A percentile compares a stretch with the other conserved stretches of the same genome.
Evolutionary conservation across 35 echinoderm and acorn worm genomes (phyloP).

Genomic region (Ptychodera flava): DNA sequence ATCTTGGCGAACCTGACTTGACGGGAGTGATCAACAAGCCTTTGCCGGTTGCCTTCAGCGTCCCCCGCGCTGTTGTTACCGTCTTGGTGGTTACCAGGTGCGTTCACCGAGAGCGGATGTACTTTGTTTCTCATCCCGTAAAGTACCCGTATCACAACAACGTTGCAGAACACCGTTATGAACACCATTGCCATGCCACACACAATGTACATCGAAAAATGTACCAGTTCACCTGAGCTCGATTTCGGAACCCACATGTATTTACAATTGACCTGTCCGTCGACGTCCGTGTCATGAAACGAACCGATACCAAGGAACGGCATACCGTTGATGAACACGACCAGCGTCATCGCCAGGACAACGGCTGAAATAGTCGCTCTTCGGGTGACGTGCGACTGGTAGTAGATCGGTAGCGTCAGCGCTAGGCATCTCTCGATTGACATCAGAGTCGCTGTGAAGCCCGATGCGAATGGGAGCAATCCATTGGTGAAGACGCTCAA

Average conservation of each 20-base stretch:
- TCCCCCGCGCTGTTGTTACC: neutral
- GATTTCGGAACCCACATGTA: neutral
- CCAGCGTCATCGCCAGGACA: neutral
- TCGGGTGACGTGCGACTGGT: neutral
- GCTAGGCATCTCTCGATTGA: conserved; percentile 10
- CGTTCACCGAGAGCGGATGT: neutral
- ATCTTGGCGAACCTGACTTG: neutral
- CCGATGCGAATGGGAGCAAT: conserved; percentile 14
- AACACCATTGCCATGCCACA: neutral
- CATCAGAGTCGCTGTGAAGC: conserved; percentile 8
- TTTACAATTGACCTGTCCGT: neutral
- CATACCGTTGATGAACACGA: neutral
- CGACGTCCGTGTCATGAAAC: neutral
- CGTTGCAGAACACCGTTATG: neutral
- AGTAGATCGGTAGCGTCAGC: neutral
- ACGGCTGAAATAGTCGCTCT: neutral
- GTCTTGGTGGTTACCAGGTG: neutral
- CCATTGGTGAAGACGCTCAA: conserved; percentile 18
- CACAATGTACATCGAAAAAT: neutral
- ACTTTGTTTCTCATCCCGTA: neutral
- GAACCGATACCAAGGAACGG: neutral
- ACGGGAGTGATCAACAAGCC: neutral
- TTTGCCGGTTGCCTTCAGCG: neutral
- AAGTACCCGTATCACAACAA: neutral
- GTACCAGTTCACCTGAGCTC: neutral